Evolutionary conservation across 1,140 invertebrate genomes (phyloP), one percentile per base, ranked within the genome.

Genomic region (Wiebesia pumilae): DNA sequence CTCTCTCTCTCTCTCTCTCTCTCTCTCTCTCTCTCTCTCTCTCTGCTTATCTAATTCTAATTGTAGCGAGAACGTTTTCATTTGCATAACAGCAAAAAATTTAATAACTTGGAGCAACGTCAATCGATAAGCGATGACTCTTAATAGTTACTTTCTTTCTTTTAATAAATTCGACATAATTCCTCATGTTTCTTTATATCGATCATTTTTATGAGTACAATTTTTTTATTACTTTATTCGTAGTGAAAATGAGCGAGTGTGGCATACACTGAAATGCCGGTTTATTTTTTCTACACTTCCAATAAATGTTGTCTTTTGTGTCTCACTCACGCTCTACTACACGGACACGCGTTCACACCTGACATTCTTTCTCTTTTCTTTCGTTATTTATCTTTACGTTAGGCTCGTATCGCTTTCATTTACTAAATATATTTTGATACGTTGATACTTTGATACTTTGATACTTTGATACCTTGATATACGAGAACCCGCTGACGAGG

Each of bases 251-350:
- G 21, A 58, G 19, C 19, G 16, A 79, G 16, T 40, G 16, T 71
- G 33, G 16, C 19, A n/a, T 77, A 21, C 30, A 47, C 3, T 1
- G 19, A 35, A 33, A 7, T 35, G 47, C n/a, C n/a, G 33, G 35
- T 38, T 40, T 40, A n/a, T 33, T 43, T 62, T 38, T 54, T 40
- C 16, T n/a, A 65, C 33, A 62, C 30, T 62, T 30, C 1, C 62
- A 62, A 83, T 86, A 86, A 83, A 86, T 86, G 85, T 86, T 86
- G 85, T 83, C 62, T 78, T 86, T 86, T 77, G 80, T 86, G 85
- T 86, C 30, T 86, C 85, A 86, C 85, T 78, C 85, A 83, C 80
- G 80, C 84, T 81, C 84, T 62, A 81, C 30, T 24, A 86, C 85
- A 78, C 43, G 40, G 19, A 54, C 80, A 78, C 80, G 71, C 58